Evolutionary conservation across 1,140 invertebrate genomes (phyloP).

Genomic region (Philopotamus ludificatus): DNA sequence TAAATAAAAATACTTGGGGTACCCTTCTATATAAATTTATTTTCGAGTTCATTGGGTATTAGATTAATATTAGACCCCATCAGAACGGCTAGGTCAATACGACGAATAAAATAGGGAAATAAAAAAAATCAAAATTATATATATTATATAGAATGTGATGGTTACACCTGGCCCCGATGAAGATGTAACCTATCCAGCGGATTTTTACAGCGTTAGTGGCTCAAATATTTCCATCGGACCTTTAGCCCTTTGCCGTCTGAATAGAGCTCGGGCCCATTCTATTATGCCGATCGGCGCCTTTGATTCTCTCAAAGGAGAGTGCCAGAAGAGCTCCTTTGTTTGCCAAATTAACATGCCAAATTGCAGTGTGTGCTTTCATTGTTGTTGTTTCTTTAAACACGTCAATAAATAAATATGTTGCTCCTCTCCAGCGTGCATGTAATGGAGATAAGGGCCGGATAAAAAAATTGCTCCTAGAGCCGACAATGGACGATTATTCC

Average conservation of each 20-base stretch:
- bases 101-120: too few relatives aligned
- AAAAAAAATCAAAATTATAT: too few relatives aligned
- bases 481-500: background rate
- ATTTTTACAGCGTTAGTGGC: constrained; percentile 18
- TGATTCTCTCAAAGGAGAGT: constrained; percentile 15
- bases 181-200: constrained; percentile 26
- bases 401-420: constrained; percentile 35
- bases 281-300: constrained; percentile 27
- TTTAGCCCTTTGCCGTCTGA: constrained; percentile 13
- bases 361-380: constrained; percentile 31
- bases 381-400: constrained; percentile 32
- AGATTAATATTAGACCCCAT: too few relatives aligned
- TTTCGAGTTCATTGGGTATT: too few relatives aligned
- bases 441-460: background rate
- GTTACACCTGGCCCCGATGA: constrained; percentile 28
- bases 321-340: constrained; percentile 13
- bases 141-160: too few relatives aligned
- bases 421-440: background rate
- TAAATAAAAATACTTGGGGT: too few relatives aligned
- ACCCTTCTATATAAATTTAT: too few relatives aligned
- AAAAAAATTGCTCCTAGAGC: background rate
- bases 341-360: constrained; percentile 30
- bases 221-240: constrained; percentile 8
- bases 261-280: constrained; percentile 19
- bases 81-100: too few relatives aligned